phyloP scores from a whole-genome alignment of 2,888 invertebrate species.

The Philhelius pedissequus region DNA sequence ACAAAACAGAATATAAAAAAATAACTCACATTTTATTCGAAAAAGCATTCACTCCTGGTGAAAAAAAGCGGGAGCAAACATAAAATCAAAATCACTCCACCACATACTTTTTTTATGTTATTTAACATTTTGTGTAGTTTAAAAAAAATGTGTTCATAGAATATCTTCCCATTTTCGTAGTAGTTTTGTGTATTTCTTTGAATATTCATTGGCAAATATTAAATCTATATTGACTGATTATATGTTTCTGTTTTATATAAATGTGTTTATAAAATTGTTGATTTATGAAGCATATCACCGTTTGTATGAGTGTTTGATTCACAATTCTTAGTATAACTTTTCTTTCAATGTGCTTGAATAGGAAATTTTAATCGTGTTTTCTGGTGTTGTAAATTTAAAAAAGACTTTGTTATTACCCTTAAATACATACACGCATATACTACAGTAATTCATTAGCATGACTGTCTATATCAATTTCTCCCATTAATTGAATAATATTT shows the following conservation, averaged over 20 bases:
- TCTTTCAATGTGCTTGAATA: not conserved
- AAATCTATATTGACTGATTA: slow-evolving; percentile 33
- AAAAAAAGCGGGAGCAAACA: not conserved
- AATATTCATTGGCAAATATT: slow-evolving; percentile 9
- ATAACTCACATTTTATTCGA: slow-evolving; percentile 29
- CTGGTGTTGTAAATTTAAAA: too few relatives aligned
- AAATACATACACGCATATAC: too few relatives aligned
- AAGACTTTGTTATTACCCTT: too few relatives aligned
- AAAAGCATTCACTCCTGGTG: slow-evolving; percentile 11
- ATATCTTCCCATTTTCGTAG: slow-evolving; percentile 1
- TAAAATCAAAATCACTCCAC: slow-evolving; percentile 31
- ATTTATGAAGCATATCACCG: not conserved
- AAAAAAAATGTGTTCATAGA: slow-evolving; percentile 28
- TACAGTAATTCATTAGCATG: too few relatives aligned
- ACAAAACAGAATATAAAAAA: slow-evolving; percentile 59
- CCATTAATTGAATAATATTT: too few relatives aligned
- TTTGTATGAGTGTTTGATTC: not conserved
- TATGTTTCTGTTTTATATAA: slow-evolving; percentile 21
- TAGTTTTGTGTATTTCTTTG: slow-evolving; percentile 17
- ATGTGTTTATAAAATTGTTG: not conserved
- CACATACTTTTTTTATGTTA: slow-evolving; percentile 9
- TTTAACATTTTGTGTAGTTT: slow-evolving; percentile 12
- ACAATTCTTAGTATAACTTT: not conserved
- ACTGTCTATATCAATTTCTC: too few relatives aligned
- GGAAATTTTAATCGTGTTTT: too few relatives aligned